Percentiles rank a stretch among this genome's conserved stretches.
Conservation (phyloP, 1,140 invertebrate species). For the Idris sp. region DNA sequence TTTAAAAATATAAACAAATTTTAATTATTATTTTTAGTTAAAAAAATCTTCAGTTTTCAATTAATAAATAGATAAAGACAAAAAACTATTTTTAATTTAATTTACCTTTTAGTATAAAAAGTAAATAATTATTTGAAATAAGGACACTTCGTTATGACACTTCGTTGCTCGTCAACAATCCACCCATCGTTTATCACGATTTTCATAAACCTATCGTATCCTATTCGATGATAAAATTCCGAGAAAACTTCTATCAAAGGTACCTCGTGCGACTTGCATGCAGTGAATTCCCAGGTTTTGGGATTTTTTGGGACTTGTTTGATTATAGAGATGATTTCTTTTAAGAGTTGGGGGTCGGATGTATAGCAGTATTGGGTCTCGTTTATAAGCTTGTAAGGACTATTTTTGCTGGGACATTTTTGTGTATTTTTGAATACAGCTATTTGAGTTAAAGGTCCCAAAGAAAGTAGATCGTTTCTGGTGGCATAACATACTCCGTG, state of each 20-base stretch:
- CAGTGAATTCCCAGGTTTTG: not conserved
- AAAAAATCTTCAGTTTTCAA: too few relatives aligned
- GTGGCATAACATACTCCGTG: conserved; percentile 10
- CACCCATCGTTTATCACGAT: conserved; percentile 29
- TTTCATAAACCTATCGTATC: conserved; percentile 23
- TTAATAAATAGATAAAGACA: too few relatives aligned
- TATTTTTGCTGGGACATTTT: not conserved
- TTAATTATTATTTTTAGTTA: too few relatives aligned
- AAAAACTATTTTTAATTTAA: too few relatives aligned
- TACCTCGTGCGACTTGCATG: conserved; percentile 10
- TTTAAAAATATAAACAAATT: too few relatives aligned
- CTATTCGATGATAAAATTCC: conserved; percentile 6
- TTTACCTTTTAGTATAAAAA: too few relatives aligned
- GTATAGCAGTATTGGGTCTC: not conserved
- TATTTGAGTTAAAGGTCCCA: conserved; percentile 22
- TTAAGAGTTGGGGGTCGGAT: conserved; percentile 3
- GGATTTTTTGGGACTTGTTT: not conserved
- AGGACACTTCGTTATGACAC: conserved; percentile 16
- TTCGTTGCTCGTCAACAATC: not conserved
- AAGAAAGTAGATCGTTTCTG: not conserved
- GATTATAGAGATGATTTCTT: not conserved
- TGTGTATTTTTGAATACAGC: conserved; percentile 1
- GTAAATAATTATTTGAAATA: conserved; percentile 8
- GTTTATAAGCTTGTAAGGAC: conserved; percentile 9
- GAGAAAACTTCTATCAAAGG: conserved; percentile 21